Evolutionary conservation across 2,888 invertebrate species (phyloP).

Genomic region (Cartodere bifasciata): DNA sequence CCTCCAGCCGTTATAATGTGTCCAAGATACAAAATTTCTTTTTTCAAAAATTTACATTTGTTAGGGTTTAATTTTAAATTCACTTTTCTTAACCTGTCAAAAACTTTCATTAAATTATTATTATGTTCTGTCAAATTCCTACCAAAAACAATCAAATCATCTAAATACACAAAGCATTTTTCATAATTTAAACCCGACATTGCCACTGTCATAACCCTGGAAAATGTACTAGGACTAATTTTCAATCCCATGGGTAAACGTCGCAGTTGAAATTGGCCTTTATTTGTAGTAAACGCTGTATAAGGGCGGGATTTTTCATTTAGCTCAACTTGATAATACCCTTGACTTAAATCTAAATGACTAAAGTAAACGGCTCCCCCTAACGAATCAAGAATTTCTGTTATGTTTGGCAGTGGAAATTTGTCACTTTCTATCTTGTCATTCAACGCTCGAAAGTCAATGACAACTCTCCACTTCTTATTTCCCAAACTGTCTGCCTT

Average conservation of each 20-base stretch:
- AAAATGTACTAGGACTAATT: slow-evolving; percentile 20
- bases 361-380: slow-evolving; percentile 19
- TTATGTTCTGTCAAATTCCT: slow-evolving; percentile 15
- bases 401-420: slow-evolving; percentile 18
- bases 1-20: too few species aligned
- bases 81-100: slow-evolving; percentile 11
- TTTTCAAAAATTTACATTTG: too few species aligned
- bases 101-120: slow-evolving; percentile 15
- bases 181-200: slow-evolving; percentile 17
- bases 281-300: slow-evolving; percentile 19
- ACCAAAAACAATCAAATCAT: slow-evolving; percentile 16
- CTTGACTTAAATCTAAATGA: slow-evolving; percentile 16
- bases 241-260: slow-evolving; percentile 20
- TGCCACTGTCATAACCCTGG: slow-evolving; percentile 17
- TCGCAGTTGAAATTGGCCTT: slow-evolving; percentile 19
- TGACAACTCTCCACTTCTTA: slow-evolving; percentile 6
- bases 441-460: slow-evolving; percentile 15
- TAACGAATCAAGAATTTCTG: slow-evolving; percentile 21
- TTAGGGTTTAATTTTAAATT: slow-evolving; percentile 19
- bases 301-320: slow-evolving; percentile 13
- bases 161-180: too few species aligned
- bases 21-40: too few species aligned
- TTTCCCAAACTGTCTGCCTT: slow-evolving; percentile 4
- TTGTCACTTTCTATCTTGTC: slow-evolving; percentile 11
- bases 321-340: slow-evolving; percentile 21